These are phyloP conservation scores for Parasteatoda tepidariorum DNA, from an alignment of 1,140 invertebrate genomes.

Conservation along the genomic window DNA sequence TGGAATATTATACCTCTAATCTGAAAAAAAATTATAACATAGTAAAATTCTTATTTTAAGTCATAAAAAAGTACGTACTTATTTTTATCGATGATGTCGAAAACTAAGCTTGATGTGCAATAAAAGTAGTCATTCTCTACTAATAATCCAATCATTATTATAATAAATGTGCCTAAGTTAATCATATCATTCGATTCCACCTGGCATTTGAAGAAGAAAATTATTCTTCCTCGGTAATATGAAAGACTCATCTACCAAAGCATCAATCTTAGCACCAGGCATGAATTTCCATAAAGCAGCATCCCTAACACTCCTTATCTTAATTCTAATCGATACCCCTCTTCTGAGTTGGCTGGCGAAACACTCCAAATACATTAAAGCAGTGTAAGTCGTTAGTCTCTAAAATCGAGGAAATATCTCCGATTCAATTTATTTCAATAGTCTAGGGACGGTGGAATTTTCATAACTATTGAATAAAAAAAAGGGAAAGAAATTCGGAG, in stretches of 20 bases:
- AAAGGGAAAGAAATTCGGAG: slow-evolving; percentile 13
- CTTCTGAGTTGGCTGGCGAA: no score
- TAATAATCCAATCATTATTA: no score
- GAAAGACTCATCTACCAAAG: no score
- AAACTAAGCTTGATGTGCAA: no score
- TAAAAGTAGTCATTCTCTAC: no score
- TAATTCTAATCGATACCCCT: slow-evolving; percentile 25
- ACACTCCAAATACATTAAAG: slow-evolving; percentile 34
- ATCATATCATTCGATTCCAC: not conserved
- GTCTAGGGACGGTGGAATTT: slow-evolving; percentile 1
- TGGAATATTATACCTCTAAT: no score
- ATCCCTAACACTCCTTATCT: slow-evolving; percentile 2
- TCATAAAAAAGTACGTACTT: no score
- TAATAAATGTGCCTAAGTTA: no score
- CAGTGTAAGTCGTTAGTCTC: slow-evolving; percentile 42
- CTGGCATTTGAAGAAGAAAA: not conserved
- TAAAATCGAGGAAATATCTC: slow-evolving; percentile 30
- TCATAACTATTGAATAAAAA: not conserved
- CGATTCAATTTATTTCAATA: slow-evolving; percentile 55
- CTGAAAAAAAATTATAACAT: no score
- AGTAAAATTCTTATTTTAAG: no score
- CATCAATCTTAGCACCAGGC: slow-evolving; percentile 34
- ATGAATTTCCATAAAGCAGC: not conserved
- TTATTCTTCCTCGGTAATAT: no score
- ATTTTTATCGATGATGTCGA: no score